These are phyloP conservation scores for Orthosia cruda DNA, from an alignment of 2,888 invertebrate genomes.

Conservation along the genomic window DNA sequence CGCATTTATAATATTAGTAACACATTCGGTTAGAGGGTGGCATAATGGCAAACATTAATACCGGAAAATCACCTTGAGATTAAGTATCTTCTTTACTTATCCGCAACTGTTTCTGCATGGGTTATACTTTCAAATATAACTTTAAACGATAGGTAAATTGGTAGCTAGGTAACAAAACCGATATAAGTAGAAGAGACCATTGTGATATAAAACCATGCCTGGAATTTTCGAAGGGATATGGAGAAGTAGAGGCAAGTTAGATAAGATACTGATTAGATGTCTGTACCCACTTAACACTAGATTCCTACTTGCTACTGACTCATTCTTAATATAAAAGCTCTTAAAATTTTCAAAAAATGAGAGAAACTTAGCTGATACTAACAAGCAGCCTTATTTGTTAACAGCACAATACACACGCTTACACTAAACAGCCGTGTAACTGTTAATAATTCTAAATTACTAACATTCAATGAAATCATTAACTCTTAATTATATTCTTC, in stretches of 20 bases:
- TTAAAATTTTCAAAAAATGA: too few relatives aligned
- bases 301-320: neutral
- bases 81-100: neutral
- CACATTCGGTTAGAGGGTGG: conserved; percentile 2
- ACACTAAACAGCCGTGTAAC: neutral
- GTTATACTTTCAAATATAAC: conserved; percentile 13
- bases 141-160: conserved; percentile 12
- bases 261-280: too few relatives aligned
- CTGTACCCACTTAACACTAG: too few relatives aligned
- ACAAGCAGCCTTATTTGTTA: neutral
- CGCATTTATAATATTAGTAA: too few relatives aligned
- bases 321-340: neutral
- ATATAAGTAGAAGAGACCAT: neutral
- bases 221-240: neutral
- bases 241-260: too few relatives aligned
- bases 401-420: neutral
- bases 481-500: conserved; percentile 9
- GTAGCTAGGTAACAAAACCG: neutral
- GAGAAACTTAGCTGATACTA: neutral
- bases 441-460: neutral
- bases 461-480: conserved; percentile 3
- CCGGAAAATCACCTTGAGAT: neutral
- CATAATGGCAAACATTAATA: neutral
- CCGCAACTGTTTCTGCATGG: neutral
- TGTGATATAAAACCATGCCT: neutral